phyloP scores from a whole-genome alignment of 2,797 vertebrate genomes.

The Pogoniulus pusillus region DNA sequence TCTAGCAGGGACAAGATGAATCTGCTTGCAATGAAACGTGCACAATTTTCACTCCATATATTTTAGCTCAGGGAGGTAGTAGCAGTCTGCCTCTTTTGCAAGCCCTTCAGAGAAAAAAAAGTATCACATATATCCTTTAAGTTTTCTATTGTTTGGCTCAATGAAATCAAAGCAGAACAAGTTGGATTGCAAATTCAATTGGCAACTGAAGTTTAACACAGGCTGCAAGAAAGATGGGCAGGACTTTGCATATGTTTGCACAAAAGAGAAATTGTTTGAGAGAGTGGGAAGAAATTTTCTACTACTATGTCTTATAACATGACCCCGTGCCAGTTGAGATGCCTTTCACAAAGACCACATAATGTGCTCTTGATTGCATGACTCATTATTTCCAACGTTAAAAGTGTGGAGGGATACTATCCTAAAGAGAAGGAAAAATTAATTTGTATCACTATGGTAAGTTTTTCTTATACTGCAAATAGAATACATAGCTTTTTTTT shows the following conservation, averaged over 20 bases:
- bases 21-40: background rate
- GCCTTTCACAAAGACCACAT: constrained; percentile 2
- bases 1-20: background rate
- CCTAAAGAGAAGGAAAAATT: background rate
- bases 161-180: constrained; percentile 19
- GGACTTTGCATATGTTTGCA: background rate
- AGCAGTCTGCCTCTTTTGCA: constrained; percentile 18
- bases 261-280: constrained; percentile 20
- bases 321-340: background rate
- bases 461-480: background rate
- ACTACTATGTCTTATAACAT: background rate
- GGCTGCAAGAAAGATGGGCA: background rate
- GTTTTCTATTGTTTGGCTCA: background rate
- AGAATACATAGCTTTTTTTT: too few relatives aligned
- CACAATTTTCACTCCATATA: background rate
- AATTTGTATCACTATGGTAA: background rate
- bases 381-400: constrained; percentile 20
- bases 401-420: background rate
- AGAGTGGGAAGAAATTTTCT: background rate
- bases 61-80: constrained; percentile 10
- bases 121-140: background rate
- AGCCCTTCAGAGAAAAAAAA: constrained; percentile 23
- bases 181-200: background rate
- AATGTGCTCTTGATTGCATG: background rate
- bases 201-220: constrained; percentile 18